These are phyloP conservation scores for Sitta carolinensis DNA, from an alignment of 2,797 vertebrate species.

Conservation along the genomic window DNA sequence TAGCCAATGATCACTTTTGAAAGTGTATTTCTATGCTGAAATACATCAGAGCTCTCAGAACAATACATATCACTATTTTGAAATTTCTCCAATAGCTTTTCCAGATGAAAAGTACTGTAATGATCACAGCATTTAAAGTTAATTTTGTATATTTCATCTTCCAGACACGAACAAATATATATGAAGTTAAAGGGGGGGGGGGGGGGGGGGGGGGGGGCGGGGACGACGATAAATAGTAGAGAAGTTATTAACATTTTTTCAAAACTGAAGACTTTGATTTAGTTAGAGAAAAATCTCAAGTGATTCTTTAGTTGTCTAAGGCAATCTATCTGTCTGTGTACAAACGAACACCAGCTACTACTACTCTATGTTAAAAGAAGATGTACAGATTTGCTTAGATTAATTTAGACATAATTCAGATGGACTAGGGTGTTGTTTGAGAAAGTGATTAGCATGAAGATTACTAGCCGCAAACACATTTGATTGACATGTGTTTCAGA, in stretches of 20 bases:
- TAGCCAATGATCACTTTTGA: background rate
- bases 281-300: background rate
- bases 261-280: background rate
- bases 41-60: background rate
- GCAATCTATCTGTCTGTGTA: background rate
- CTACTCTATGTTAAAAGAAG: background rate
- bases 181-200: background rate
- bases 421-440: slow-evolving; percentile 44
- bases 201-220: no score
- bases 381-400: slow-evolving; percentile 57
- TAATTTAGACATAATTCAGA: slow-evolving; percentile 60
- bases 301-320: background rate
- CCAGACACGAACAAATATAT: background rate
- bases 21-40: background rate
- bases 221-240: rapidly evolving
- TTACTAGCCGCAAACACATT: slow-evolving; percentile 37
- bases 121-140: background rate
- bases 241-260: background rate
- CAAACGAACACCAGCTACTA: background rate
- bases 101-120: background rate
- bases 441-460: slow-evolving; percentile 52
- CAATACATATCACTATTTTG: background rate
- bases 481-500: slow-evolving; percentile 66
- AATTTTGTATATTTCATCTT: background rate
- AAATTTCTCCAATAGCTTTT: background rate